Evolutionary conservation across 2,797 vertebrate genomes (phyloP).

Genomic region (Lithobates pipiens): DNA sequence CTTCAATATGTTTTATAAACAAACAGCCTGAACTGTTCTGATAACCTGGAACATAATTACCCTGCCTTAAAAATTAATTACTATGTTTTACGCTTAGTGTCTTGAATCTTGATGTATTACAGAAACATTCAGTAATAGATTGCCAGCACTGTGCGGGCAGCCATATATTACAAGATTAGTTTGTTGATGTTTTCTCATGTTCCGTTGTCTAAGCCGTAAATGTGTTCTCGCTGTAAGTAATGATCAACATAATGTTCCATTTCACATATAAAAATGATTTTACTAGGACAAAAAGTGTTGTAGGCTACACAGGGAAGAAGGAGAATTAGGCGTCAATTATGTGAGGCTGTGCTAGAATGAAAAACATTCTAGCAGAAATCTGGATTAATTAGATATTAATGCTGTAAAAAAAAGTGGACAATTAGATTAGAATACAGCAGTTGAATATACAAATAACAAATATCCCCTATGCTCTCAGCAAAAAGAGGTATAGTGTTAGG

Average conservation of each 20-base stretch:
- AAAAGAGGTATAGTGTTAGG: neutral
- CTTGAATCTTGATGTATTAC: constrained; percentile 57
- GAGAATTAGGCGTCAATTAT: constrained; percentile 25
- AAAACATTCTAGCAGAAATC: constrained; percentile 3
- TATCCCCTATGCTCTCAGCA: neutral
- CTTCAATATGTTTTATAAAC: constrained; percentile 55
- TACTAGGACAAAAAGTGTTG: constrained; percentile 40
- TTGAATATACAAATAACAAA: neutral
- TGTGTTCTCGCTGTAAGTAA: constrained; percentile 35
- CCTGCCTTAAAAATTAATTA: constrained; percentile 59
- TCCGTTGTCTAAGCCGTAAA: constrained; percentile 43
- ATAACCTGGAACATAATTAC: constrained; percentile 61
- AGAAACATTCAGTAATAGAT: constrained; percentile 54
- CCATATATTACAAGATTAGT: constrained; percentile 53
- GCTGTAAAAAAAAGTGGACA: constrained; percentile 10
- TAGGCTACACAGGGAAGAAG: constrained; percentile 10
- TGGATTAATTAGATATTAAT: constrained; percentile 38
- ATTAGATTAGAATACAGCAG: constrained; percentile 3
- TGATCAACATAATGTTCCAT: constrained; percentile 39
- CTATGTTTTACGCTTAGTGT: constrained; percentile 49
- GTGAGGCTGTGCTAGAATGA: constrained; percentile 3
- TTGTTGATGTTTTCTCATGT: constrained; percentile 55
- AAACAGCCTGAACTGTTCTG: constrained; percentile 58
- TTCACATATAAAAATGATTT: constrained; percentile 34
- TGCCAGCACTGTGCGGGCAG: constrained; percentile 39